Conservation (phyloP, 2,888 invertebrate genomes). For the Timema cristinae region DNA sequence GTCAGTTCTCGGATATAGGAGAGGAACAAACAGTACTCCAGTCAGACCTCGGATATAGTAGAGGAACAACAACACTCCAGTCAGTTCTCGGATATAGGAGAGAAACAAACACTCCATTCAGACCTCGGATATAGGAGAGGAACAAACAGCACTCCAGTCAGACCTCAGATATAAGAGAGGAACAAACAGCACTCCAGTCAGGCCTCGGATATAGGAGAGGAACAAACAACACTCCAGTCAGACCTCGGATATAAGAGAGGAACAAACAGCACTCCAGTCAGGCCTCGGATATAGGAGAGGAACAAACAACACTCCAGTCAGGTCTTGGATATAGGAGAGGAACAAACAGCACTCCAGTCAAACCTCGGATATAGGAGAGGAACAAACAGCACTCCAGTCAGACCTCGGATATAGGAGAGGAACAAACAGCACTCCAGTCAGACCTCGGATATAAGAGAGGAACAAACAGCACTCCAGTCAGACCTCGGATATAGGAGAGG, state of each 20-base stretch:
- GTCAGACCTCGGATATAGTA: not conserved
- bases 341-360: slow-evolving; percentile 5
- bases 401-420: slow-evolving; percentile 34
- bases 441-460: slow-evolving; percentile 34
- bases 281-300: slow-evolving; percentile 34
- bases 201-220: slow-evolving; percentile 34
- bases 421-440: slow-evolving; percentile 5
- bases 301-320: slow-evolving; percentile 2
- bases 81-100: slow-evolving; percentile 34
- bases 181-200: slow-evolving; percentile 5
- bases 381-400: slow-evolving; percentile 5
- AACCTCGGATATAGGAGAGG: slow-evolving; percentile 34
- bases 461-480: slow-evolving; percentile 5
- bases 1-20: slow-evolving; percentile 24
- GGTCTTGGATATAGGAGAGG: slow-evolving; percentile 34
- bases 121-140: slow-evolving; percentile 34
- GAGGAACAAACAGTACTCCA: slow-evolving; percentile 32
- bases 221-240: slow-evolving; percentile 2
- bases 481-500: slow-evolving; percentile 34
- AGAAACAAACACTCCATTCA: slow-evolving; percentile 14
- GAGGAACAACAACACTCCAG: slow-evolving; percentile 32
- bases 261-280: slow-evolving; percentile 5
- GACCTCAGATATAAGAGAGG: slow-evolving; percentile 34
- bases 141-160: slow-evolving; percentile 5
- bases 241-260: slow-evolving; percentile 34